Evolutionary conservation across 2,888 invertebrate genomes (phyloP).

Genomic region (Rhagonycha lutea): DNA sequence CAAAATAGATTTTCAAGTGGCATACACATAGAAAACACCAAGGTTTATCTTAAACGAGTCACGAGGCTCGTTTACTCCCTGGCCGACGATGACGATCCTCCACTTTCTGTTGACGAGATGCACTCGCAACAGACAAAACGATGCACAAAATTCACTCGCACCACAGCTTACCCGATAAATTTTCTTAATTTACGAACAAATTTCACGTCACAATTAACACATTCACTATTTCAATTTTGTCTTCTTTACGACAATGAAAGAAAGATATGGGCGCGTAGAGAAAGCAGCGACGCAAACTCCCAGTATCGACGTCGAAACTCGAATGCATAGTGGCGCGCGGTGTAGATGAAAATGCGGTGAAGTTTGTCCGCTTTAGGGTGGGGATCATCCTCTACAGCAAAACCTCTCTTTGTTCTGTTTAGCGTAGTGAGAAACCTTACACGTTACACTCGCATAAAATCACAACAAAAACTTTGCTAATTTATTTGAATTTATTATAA

Average conservation of each 20-base stretch:
- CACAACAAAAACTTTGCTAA: neutral
- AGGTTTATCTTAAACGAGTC: slow-evolving; percentile 44
- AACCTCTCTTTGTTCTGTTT: slow-evolving; percentile 33
- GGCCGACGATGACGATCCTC: slow-evolving; percentile 12
- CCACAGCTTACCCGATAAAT: slow-evolving; percentile 18
- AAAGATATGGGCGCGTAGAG: slow-evolving; percentile 34
- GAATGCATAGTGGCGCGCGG: slow-evolving; percentile 44
- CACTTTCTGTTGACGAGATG: slow-evolving; percentile 28
- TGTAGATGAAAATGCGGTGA: slow-evolving; percentile 40
- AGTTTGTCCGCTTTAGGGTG: slow-evolving; percentile 35
- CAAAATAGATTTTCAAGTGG: slow-evolving; percentile 39
- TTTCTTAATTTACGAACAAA: neutral
- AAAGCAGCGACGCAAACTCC: slow-evolving; percentile 23
- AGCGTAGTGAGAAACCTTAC: neutral
- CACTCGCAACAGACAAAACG: slow-evolving; percentile 17
- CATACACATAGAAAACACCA: slow-evolving; percentile 37
- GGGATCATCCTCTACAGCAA: slow-evolving; percentile 36
- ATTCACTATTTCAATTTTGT: slow-evolving; percentile 11
- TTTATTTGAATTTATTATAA: neutral
- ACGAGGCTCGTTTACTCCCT: slow-evolving; percentile 28
- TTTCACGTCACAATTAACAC: slow-evolving; percentile 8
- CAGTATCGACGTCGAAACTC: slow-evolving; percentile 36
- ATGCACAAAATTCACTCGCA: slow-evolving; percentile 12
- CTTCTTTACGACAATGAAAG: slow-evolving; percentile 24
- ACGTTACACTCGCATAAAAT: neutral